phyloP scores from a whole-genome alignment of 2,888 invertebrate species.

The Drosophila anceps region DNA sequence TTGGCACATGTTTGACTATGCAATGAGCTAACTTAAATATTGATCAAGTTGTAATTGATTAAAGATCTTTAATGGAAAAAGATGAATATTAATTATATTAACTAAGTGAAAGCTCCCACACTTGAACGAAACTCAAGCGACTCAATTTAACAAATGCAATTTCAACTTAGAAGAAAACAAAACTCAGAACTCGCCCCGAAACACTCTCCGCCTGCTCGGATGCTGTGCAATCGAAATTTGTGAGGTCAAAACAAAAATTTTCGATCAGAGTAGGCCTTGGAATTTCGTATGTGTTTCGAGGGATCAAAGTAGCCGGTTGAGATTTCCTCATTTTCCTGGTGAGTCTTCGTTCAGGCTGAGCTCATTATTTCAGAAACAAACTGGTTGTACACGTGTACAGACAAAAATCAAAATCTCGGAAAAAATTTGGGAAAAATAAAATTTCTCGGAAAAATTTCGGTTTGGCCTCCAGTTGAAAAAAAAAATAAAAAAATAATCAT shows the following conservation, averaged over 20 bases:
- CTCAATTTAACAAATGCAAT: not conserved
- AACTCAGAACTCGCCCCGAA: not conserved
- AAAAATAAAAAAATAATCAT: not conserved
- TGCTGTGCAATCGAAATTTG: not conserved
- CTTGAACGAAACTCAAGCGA: not conserved
- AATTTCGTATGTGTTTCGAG: not conserved
- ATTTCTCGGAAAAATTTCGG: constrained; percentile 32
- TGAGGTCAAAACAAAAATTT: not conserved
- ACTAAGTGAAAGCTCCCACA: too few relatives aligned
- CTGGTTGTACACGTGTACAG: constrained; percentile 58
- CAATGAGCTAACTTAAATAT: not conserved
- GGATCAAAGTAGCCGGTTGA: constrained; percentile 11
- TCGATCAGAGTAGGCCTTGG: not conserved
- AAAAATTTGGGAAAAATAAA: constrained; percentile 38
- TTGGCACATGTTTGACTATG: not conserved
- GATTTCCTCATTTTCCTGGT: not conserved
- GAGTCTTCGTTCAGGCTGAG: not conserved
- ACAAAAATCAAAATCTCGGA: constrained; percentile 53
- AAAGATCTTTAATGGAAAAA: too few relatives aligned
- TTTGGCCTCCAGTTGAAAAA: constrained; percentile 17
- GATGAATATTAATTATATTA: too few relatives aligned
- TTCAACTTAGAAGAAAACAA: not conserved
- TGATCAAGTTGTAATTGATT: not conserved
- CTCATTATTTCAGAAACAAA: constrained; percentile 43
- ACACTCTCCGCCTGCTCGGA: not conserved